These are phyloP conservation scores for Chydorus sphaericus DNA, from an alignment of 2,888 invertebrate species.

Conservation along the genomic window DNA sequence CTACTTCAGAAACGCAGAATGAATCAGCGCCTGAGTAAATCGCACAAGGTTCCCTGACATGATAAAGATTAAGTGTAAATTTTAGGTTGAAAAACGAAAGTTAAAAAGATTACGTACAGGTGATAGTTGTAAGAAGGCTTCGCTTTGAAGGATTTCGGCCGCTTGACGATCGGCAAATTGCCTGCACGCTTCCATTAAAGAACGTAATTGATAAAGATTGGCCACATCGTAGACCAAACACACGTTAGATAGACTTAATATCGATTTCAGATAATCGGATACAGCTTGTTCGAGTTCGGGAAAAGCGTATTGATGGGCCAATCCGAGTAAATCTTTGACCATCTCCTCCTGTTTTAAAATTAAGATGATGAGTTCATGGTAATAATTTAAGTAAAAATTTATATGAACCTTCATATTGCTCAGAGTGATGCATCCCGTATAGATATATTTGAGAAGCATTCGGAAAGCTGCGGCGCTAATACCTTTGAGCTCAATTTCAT, in stretches of 20 bases:
- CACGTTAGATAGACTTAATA: constrained; percentile 74
- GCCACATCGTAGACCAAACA: constrained; percentile 92
- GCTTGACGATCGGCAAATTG: constrained; percentile 85
- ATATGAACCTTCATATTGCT: constrained; percentile 35
- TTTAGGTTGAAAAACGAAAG: background rate
- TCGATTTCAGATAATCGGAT: constrained; percentile 80
- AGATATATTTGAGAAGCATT: constrained; percentile 83
- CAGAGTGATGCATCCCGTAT: constrained; percentile 60
- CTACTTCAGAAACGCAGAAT: constrained; percentile 89
- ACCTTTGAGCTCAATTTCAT: constrained; percentile 70
- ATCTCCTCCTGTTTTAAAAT: constrained; percentile 29
- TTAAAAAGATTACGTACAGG: constrained; percentile 40
- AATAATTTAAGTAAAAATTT: background rate
- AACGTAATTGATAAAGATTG: constrained; percentile 45
- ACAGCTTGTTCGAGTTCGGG: constrained; percentile 77
- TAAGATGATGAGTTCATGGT: background rate
- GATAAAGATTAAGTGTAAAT: background rate
- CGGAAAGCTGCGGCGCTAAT: constrained; percentile 73
- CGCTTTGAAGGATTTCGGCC: constrained; percentile 62
- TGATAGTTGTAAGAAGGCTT: constrained; percentile 68
- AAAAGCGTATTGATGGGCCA: constrained; percentile 94
- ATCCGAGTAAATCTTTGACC: constrained; percentile 49
- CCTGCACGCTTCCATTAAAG: constrained; percentile 59
- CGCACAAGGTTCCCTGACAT: constrained; percentile 56
- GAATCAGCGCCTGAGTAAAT: constrained; percentile 80